These are phyloP conservation scores for Akabosia matsudoensis DNA, from an alignment of 1,140 invertebrate genomes.

Conservation along the genomic window DNA sequence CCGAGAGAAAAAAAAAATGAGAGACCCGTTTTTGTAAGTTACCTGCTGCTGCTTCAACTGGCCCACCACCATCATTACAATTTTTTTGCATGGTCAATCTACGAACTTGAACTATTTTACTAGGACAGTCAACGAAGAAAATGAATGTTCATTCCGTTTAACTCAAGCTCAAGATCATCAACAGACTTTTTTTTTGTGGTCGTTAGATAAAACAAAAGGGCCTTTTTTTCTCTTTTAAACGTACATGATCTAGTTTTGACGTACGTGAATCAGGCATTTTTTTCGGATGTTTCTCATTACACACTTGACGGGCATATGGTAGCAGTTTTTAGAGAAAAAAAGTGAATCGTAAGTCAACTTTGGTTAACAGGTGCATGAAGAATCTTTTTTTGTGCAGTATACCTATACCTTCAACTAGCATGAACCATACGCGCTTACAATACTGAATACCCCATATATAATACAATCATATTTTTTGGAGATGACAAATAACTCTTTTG, in stretches of 20 bases:
- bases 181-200: not conserved
- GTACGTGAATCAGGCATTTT: constrained; percentile 10
- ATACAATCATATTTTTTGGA: too few species aligned
- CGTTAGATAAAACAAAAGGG: not conserved
- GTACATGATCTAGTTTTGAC: constrained; percentile 15
- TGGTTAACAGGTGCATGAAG: not conserved
- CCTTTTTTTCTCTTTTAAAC: not conserved
- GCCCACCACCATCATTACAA: not conserved
- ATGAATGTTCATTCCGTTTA: not conserved
- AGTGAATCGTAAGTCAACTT: too few species aligned
- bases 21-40: constrained; percentile 17
- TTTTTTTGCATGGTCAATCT: not conserved
- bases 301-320: not conserved
- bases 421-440: too few species aligned
- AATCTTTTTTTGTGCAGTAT: not conserved
- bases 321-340: too few species aligned
- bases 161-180: not conserved
- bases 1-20: not conserved
- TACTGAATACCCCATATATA: too few species aligned
- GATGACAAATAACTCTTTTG: not conserved
- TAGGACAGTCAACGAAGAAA: not conserved
- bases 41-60: not conserved
- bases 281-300: not conserved
- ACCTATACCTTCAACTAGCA: not conserved
- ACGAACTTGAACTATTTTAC: not conserved